Base-by-base conservation (phyloP, 1,140 invertebrate genomes). In the Glossosoma conforme region DNA sequence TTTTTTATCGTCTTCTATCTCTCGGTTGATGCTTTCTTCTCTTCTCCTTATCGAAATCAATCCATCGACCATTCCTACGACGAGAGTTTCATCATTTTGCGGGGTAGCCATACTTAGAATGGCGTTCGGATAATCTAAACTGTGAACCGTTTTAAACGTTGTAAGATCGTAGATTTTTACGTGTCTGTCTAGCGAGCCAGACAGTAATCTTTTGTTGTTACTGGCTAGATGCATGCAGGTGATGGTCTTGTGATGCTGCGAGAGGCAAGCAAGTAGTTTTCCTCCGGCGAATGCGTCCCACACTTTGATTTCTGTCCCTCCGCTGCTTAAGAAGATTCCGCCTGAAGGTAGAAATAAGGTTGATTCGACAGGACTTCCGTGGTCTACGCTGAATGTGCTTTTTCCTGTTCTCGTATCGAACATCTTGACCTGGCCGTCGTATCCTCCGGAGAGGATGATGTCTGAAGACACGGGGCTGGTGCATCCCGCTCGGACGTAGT, bases 91-190 rank as follows among this genome's bases (percentile, higher is more conserved):
- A 74, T 97, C 90, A 63, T 89, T 80, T 49, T 81, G 74, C 69
- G 93, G 75, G 58, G 84, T 77, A 46, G 81, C 92, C 60, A 97
- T 69, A 69, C 91, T 94, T 3, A 97, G 75, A 38, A 98, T 80
- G 18, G 91, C 82, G 75, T 93, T 95, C 5, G 93, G 86, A 68
- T 91, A 96, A 63, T 90, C 86, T 17, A 97, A 75, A 10, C 89
- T 89, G 61, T 97, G 89, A 9, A 97, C 84, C 2, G 86, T 78
- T 74, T 91, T 86, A 64, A 93, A 97, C 1, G 84, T 86, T 44
- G 82, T 78, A 36, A 91, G 77, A 66, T 97, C 89, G 70, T 95
- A 97, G 57, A 98, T 84, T 77, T 97, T 97, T 0, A 98, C 86
- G 74, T 97, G 91, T 59, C 89, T 81, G 65, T 98, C 96, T 33